Evolutionary conservation across 2,888 invertebrate genomes (phyloP).

Genomic region (Poecilobothrus nobilitatus): DNA sequence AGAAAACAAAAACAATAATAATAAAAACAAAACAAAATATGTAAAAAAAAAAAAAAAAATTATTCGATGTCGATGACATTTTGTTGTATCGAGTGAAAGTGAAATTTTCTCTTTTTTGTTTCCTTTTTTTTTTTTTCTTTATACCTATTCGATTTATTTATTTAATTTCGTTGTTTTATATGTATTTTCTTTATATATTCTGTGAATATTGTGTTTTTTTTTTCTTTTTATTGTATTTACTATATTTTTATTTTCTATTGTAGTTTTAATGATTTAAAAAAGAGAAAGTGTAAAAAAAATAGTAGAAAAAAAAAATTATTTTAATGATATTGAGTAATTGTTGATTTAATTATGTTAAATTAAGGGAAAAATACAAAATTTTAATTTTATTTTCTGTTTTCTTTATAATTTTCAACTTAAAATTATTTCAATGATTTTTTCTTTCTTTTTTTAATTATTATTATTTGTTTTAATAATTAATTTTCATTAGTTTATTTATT

Average conservation of each 20-base stretch:
- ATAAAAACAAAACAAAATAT: not conserved
- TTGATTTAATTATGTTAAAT: conserved; percentile 13
- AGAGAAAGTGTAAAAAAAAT: not conserved
- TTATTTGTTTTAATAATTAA: too few relatives aligned
- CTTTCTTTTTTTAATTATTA: too few relatives aligned
- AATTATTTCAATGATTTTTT: too few relatives aligned
- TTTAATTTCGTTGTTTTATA: too few relatives aligned
- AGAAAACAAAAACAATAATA: not conserved
- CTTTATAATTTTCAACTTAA: too few relatives aligned
- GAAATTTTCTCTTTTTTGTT: not conserved
- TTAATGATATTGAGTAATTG: conserved; percentile 16
- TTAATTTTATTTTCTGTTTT: too few relatives aligned
- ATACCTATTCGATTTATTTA: not conserved
- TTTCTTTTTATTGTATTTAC: conserved; percentile 14
- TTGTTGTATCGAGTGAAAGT: not conserved
- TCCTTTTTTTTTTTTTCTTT: not conserved
- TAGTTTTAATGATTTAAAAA: conserved; percentile 3
- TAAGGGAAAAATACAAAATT: too few relatives aligned
- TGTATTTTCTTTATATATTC: not conserved
- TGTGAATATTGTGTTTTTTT: too few relatives aligned
- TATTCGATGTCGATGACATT: not conserved
- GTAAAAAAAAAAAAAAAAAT: too few relatives aligned
- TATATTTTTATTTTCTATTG: conserved; percentile 9
- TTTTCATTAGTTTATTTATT: too few relatives aligned
- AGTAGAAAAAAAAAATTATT: too few relatives aligned